Conservation (phyloP, 2,888 invertebrate species). For the Catotricha subobsoleta region DNA sequence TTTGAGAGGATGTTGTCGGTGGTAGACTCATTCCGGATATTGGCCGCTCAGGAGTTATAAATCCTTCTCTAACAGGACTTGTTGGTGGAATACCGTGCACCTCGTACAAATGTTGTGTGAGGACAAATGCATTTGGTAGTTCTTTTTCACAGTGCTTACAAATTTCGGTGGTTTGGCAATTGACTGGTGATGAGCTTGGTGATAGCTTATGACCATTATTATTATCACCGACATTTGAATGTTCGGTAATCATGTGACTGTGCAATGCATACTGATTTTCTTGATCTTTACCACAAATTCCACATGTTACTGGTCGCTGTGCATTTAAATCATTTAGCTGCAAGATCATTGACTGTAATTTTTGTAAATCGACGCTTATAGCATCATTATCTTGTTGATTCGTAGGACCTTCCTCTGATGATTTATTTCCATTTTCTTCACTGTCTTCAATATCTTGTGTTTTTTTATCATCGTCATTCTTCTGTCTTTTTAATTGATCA, state of each 20-base stretch:
- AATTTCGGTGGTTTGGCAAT: constrained; percentile 13
- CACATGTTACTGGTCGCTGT: constrained; percentile 37
- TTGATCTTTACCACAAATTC: constrained; percentile 50
- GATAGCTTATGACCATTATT: constrained; percentile 9
- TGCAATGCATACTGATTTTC: constrained; percentile 52
- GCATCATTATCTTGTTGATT: constrained; percentile 31
- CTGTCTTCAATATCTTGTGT: constrained; percentile 4
- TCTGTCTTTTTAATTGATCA: constrained; percentile 21
- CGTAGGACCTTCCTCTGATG: constrained; percentile 14
- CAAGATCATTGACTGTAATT: constrained; percentile 77
- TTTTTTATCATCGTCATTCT: constrained; percentile 3
- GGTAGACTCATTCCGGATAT: constrained; percentile 14
- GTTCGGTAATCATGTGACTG: constrained; percentile 27
- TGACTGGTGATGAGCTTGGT: constrained; percentile 11
- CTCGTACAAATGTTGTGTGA: constrained; percentile 51
- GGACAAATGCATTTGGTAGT: constrained; percentile 48
- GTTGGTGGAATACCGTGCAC: constrained; percentile 36
- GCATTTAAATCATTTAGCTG: constrained; percentile 68
- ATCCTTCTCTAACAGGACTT: constrained; percentile 29
- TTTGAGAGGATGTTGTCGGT: constrained; percentile 21
- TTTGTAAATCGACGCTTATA: constrained; percentile 71
- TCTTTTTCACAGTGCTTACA: constrained; percentile 29
- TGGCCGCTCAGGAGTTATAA: constrained; percentile 31
- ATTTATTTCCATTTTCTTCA: constrained; percentile 19
- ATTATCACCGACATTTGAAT: constrained; percentile 16